A percentile compares a stretch with the other conserved stretches of the same genome.
These are phyloP conservation scores for Heliconius eleuchia DNA, from an alignment of 1,140 invertebrate genomes.

Conservation along the genomic window DNA sequence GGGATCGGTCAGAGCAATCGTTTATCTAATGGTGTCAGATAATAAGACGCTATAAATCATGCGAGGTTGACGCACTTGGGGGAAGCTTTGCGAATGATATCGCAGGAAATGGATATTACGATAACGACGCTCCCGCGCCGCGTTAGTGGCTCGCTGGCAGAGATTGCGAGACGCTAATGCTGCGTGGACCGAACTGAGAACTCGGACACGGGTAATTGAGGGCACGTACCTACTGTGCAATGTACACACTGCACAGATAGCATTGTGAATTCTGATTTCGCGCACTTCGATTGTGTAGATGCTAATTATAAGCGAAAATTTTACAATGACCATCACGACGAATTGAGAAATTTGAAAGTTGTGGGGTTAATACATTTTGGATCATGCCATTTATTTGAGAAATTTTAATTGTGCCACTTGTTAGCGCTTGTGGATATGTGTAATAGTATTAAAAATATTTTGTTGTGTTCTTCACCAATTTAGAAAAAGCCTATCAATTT, in stretches of 20 bases:
- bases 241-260: not conserved
- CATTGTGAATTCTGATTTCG: slow-evolving; percentile 2
- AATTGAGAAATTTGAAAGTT: slow-evolving; percentile 12
- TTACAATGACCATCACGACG: not conserved
- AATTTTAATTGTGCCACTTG: not conserved
- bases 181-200: slow-evolving; percentile 10
- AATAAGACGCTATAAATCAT: slow-evolving; percentile 66
- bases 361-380: not conserved
- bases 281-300: slow-evolving; percentile 7
- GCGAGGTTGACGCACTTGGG: slow-evolving; percentile 51
- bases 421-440: too few species aligned
- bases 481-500: too few species aligned
- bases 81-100: slow-evolving; percentile 52
- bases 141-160: slow-evolving; percentile 27
- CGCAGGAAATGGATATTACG: slow-evolving; percentile 69
- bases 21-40: slow-evolving; percentile 53
- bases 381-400: not conserved
- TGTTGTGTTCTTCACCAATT: too few species aligned
- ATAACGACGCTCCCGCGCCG: slow-evolving; percentile 55
- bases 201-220: slow-evolving; percentile 6
- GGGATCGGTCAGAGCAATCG: slow-evolving; percentile 38
- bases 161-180: slow-evolving; percentile 13
- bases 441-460: too few species aligned
- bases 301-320: slow-evolving; percentile 4
- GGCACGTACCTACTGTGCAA: not conserved